A percentile compares a stretch with the other conserved stretches of the same genome.
Evolutionary conservation across 2,888 invertebrate species (phyloP).

Genomic region (Macrostomum cliftonense): DNA sequence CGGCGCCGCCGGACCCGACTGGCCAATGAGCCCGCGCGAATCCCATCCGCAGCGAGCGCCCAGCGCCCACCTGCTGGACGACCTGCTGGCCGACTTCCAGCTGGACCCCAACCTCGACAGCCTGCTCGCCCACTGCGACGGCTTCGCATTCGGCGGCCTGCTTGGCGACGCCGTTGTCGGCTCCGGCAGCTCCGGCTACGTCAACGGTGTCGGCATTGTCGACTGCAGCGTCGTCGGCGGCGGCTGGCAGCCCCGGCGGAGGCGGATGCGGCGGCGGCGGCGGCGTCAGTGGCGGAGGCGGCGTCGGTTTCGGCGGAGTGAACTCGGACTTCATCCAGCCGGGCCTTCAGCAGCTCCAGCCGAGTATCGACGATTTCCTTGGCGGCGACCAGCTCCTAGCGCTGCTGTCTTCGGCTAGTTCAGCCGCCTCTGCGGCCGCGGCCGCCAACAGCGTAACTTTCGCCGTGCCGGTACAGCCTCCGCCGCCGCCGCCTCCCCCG

Average conservation of each 20-base stretch:
- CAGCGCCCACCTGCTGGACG: too few species aligned
- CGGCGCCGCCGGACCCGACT: too few species aligned
- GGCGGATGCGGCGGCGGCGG: too few species aligned
- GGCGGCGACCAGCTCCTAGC: slow-evolving; percentile 9
- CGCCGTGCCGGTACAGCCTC: neutral
- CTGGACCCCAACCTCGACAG: too few species aligned
- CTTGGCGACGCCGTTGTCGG: slow-evolving; percentile 16
- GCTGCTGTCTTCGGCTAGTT: slow-evolving; percentile 10
- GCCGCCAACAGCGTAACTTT: too few species aligned
- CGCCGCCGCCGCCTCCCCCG: neutral
- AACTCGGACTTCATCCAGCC: slow-evolving; percentile 92
- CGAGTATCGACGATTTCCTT: slow-evolving; percentile 53
- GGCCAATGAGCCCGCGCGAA: too few species aligned
- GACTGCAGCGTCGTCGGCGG: neutral
- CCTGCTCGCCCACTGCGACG: too few species aligned
- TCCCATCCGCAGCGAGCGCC: too few species aligned
- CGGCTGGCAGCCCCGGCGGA: too few species aligned
- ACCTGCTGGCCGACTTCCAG: too few species aligned
- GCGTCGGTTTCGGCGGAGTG: neutral
- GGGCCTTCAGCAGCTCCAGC: slow-evolving; percentile 82
- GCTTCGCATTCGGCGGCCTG: slow-evolving; percentile 10
- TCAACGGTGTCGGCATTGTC: too few species aligned
- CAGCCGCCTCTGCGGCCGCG: neutral
- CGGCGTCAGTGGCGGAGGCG: neutral
- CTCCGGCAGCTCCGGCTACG: too few species aligned